phyloP scores from a whole-genome alignment of 2,113 vertebrate species.

The Gavialis gangeticus region DNA sequence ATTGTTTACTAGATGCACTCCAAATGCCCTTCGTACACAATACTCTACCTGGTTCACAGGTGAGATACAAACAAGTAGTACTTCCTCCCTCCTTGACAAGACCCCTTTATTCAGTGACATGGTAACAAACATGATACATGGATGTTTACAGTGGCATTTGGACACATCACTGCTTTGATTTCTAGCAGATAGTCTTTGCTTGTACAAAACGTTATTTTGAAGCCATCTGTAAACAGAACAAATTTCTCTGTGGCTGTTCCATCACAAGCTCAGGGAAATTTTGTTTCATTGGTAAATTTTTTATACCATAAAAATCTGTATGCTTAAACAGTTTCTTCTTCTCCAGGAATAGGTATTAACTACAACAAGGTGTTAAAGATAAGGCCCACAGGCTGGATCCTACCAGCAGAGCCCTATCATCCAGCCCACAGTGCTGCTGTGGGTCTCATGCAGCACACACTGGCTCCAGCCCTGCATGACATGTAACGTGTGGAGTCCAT shows the following conservation, averaged over 20 bases:
- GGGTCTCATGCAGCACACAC: too few relatives aligned
- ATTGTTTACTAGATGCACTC: background rate
- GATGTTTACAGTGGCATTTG: background rate
- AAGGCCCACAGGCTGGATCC: too few relatives aligned
- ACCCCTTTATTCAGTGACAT: background rate
- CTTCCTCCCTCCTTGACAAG: background rate
- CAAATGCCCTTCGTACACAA: fast-evolving
- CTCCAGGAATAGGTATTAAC: background rate
- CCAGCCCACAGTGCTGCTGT: too few relatives aligned
- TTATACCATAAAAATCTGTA: background rate
- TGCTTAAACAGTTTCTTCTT: background rate
- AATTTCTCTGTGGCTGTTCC: background rate
- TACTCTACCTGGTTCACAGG: background rate
- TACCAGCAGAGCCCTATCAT: too few relatives aligned
- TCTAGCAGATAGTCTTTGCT: background rate
- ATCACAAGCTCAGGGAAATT: background rate
- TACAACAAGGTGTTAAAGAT: too few relatives aligned
- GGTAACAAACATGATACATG: background rate
- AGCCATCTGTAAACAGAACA: background rate
- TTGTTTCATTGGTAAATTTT: background rate
- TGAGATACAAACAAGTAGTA: background rate
- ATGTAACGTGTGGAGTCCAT: too few relatives aligned
- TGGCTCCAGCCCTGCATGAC: too few relatives aligned
- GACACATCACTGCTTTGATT: background rate
- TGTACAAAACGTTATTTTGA: too few relatives aligned